These are phyloP conservation scores for Porites rus DNA, from an alignment of 92 coral and sea anemone species.

Conservation along the genomic window DNA sequence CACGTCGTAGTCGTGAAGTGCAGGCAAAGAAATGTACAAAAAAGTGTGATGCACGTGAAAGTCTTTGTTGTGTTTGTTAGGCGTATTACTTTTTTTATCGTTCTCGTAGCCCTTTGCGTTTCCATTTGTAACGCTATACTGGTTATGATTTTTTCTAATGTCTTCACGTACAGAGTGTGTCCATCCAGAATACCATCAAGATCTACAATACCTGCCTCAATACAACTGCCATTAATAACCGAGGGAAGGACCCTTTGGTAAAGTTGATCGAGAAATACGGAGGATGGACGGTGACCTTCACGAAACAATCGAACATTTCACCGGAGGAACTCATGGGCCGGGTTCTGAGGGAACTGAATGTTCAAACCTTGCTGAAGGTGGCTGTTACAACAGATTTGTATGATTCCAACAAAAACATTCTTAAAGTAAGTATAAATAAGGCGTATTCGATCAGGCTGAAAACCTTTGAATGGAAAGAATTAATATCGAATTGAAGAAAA, in stretches of 20 bases:
- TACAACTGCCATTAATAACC: slow-evolving; percentile 36
- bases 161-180: slow-evolving; percentile 37
- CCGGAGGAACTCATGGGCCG: slow-evolving; percentile 54
- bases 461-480: no score
- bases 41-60: no score
- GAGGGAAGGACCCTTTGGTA: slow-evolving; percentile 52
- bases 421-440: neutral
- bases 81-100: no score
- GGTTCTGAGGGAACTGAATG: slow-evolving; percentile 51
- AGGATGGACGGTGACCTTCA: slow-evolving; percentile 68
- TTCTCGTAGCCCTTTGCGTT: no score
- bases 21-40: no score
- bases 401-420: slow-evolving; percentile 40
- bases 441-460: neutral
- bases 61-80: no score
- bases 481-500: no score
- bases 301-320: neutral
- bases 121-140: no score
- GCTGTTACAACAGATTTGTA: slow-evolving; percentile 17
- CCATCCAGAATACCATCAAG: slow-evolving; percentile 60
- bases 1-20: no score
- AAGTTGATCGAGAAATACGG: slow-evolving; percentile 62
- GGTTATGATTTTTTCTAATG: neutral
- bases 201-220: slow-evolving; percentile 62
- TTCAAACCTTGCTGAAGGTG: slow-evolving; percentile 33